Evolutionary conservation across 1,140 invertebrate species (phyloP), one percentile per base, ranked within the genome.

Genomic region (Panagrolaimus sp.): DNA sequence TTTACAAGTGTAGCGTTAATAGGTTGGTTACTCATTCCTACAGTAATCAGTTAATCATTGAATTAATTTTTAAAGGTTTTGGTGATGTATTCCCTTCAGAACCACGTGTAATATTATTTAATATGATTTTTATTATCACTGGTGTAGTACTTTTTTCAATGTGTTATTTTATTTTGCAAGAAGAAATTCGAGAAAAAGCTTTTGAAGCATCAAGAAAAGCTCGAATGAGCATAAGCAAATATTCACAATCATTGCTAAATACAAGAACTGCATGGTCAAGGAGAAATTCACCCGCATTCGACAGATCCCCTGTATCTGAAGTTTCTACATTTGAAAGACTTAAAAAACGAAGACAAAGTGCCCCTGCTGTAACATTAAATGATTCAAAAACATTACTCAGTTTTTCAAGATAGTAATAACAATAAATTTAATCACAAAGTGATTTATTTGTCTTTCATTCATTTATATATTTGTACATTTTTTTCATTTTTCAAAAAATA

Each of bases 141-240:
- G 78, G 78, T 14, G 79, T 79, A 9, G 72, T 79, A 13, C 75
- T 79, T 8, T 79, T 79, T 63, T 80, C 77, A 11, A 79, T 79
- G 78, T 82, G 79, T 57, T 79, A 81, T 61, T 79, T 79, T 68
- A 79, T 82, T 66, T 66, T 79, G 42, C 78, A 79, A 69, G 78
- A 79, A 53, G 77, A 81, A 64, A 79, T 79, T 51, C 70, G 78
- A 27, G 77, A 79, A 16, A 79, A 76, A 44, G 73, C 76, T 3
- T 72, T 76, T 51, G 73, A 78, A 45, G 72, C 68, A 11, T 71
- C 73, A 16, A n/a, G 48, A 44, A 62, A 27, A 47, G 78, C 78
- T 11, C 66, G 78, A 47, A 79, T 78, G 74, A 71, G 66, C 25
- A 79, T 79, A 44, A 74, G 66, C 64, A 80, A 79, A 47, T 79